phyloP scores from a whole-genome alignment of 1,140 invertebrate species.

The Ceratina japonica region DNA sequence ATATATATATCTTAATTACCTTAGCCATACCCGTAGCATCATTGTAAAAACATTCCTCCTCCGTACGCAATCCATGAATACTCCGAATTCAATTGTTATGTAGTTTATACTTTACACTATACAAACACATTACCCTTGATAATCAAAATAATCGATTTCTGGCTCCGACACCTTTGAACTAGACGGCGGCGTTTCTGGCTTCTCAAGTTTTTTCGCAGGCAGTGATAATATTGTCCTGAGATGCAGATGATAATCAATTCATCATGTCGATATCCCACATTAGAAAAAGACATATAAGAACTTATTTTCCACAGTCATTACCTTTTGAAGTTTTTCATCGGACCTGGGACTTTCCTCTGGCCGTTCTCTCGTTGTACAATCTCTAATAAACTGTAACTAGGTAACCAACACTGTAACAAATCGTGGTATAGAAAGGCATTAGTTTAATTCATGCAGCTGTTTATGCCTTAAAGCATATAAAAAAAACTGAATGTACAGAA shows the following conservation, averaged over 20 bases:
- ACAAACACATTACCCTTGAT: conserved; percentile 50
- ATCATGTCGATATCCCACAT: background rate
- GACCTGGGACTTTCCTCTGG: conserved; percentile 87
- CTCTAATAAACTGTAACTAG: conserved; percentile 90
- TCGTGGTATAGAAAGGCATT: background rate
- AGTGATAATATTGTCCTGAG: conserved; percentile 70
- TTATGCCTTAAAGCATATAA: too few relatives aligned
- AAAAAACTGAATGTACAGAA: too few relatives aligned
- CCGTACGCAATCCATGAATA: background rate
- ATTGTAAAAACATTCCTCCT: background rate
- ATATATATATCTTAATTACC: background rate
- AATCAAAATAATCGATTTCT: conserved; percentile 71
- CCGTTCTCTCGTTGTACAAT: conserved; percentile 88
- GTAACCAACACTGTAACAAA: conserved; percentile 87
- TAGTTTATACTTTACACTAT: conserved; percentile 20
- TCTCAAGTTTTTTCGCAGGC: conserved; percentile 66
- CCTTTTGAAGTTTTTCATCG: conserved; percentile 78
- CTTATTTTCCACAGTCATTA: conserved; percentile 66
- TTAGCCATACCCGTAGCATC: background rate
- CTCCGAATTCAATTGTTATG: background rate
- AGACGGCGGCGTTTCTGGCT: conserved; percentile 51
- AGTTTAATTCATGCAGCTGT: background rate
- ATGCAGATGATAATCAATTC: background rate
- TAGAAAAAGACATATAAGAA: conserved; percentile 15
- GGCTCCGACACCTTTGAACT: conserved; percentile 58